Evolutionary conservation across 2,888 invertebrate species (phyloP), one percentile per base, ranked within the genome.

Genomic region (Fissipunctia ypsillon): DNA sequence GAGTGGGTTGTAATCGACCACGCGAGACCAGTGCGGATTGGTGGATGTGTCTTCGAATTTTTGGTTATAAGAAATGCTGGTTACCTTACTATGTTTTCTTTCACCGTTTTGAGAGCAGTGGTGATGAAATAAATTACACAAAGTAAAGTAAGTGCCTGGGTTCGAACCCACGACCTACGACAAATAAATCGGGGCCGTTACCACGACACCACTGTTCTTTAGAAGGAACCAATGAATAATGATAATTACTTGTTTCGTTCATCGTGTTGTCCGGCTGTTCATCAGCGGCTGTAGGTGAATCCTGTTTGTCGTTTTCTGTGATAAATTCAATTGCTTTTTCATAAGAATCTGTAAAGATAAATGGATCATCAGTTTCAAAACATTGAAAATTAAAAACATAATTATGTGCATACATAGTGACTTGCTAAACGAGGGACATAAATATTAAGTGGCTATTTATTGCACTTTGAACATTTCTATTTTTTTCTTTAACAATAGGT

Each of bases 331-430:
- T 28, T 25, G n/a, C 28, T 31, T 54, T 28, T 60, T 67, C 67
- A 68, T 60, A 48, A 14, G 38, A 38, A 54, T 60, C 75, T 75
- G 75, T 73, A 68, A 75, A 68, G 31, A 60, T 14, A 43, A 7
- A 43, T 28, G n/a, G 12, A 41, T 38, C 6, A 9, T 16, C 25
- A 69, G 22, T 19, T 31, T 16, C 0, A n/a, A 35, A 28, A 22
- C 25, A 38, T 38, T 19, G 6, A 43, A 10, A 50, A 63, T 10
- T 28, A 28, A 19, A 31, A 19, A 50, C 2, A 19, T 19, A 43
- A 9, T 6, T 38, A 64, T 14, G 16, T 31, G 7, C 5, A 1
- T 38, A 52, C 25, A 61, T 3, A 28, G 19, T 14, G n/a, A 19
- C 43, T 43, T 35, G 25, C 38, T 16, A 45, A 71, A 31, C 16